phyloP scores from a whole-genome alignment of 2,888 invertebrate genomes.

The Melinopterus prodromus region DNA sequence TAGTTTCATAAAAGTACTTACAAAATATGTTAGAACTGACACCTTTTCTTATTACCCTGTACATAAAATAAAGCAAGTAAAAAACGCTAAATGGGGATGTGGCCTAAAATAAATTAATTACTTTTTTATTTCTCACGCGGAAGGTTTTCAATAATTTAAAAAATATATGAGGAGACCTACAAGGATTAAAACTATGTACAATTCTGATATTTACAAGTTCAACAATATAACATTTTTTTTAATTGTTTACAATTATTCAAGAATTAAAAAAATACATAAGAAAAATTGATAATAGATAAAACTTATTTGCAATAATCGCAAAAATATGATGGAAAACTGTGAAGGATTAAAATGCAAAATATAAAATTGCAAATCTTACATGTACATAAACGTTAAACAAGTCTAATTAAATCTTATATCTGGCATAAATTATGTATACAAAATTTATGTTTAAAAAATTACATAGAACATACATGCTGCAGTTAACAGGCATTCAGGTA shows the following conservation, averaged over 20 bases:
- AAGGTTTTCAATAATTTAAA: background rate
- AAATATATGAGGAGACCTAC: background rate
- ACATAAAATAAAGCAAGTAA: background rate
- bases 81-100: background rate
- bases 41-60: background rate
- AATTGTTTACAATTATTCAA: slow-evolving; percentile 4
- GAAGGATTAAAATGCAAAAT: background rate
- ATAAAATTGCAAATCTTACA: background rate
- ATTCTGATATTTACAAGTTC: background rate
- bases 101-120: background rate
- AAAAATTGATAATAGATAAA: background rate
- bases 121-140: background rate
- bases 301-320: background rate
- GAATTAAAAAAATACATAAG: background rate
- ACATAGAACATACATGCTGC: background rate
- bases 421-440: background rate
- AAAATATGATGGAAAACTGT: background rate
- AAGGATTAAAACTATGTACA: background rate
- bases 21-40: background rate
- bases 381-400: background rate
- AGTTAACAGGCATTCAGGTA: background rate
- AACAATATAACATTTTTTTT: background rate
- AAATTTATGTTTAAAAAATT: background rate
- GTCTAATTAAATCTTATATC: background rate
- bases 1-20: background rate